phyloP scores from a whole-genome alignment of 2,888 invertebrate genomes.

The Lycophotia porphyrea region DNA sequence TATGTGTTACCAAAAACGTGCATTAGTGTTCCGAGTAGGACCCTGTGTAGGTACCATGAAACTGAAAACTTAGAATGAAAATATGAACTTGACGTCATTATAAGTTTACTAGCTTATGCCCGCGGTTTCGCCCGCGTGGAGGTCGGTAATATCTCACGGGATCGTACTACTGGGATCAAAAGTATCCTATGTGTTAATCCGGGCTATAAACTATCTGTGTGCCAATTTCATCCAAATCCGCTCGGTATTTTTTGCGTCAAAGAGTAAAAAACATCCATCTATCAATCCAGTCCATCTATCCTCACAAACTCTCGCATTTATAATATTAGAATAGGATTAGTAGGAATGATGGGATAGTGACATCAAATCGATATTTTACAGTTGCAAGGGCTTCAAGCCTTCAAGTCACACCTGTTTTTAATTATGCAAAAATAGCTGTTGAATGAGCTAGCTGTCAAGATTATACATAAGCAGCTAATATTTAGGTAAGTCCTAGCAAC shows the following conservation, averaged over 20 bases:
- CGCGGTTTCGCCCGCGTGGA: no score
- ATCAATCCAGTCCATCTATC: no score
- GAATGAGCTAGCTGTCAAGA: not conserved
- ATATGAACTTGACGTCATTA: not conserved
- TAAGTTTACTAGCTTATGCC: not conserved
- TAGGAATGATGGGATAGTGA: not conserved
- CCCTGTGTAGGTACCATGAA: not conserved
- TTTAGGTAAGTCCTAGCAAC: not conserved
- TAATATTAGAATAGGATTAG: no score
- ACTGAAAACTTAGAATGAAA: not conserved
- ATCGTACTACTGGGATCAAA: no score
- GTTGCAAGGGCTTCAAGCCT: not conserved
- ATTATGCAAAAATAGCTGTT: conserved; percentile 14
- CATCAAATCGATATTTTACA: not conserved
- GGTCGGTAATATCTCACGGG: no score
- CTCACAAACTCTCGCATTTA: no score
- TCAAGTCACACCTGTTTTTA: not conserved
- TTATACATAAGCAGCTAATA: not conserved
- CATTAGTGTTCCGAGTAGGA: not conserved
- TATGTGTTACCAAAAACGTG: no score
- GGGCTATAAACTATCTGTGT: no score
- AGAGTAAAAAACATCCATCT: no score
- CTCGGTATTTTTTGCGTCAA: no score
- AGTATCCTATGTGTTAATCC: no score
- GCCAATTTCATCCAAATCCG: no score